Conservation (phyloP, 1,140 invertebrate genomes). For the Ectropis grisescens region DNA sequence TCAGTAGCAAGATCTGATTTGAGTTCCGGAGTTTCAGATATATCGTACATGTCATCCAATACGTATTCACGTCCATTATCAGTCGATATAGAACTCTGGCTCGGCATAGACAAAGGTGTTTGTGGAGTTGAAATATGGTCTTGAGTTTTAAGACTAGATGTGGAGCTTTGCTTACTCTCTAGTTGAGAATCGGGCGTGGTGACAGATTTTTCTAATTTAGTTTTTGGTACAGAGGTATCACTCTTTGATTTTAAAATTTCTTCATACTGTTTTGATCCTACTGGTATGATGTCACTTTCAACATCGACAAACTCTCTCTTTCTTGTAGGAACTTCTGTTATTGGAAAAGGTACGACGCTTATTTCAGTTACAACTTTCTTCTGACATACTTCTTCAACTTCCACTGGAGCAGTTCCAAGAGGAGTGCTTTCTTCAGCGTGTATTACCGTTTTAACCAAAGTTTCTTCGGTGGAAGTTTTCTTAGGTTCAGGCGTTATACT, state of each 20-base stretch:
- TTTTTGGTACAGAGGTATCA: slow-evolving; percentile 60
- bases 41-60: slow-evolving; percentile 71
- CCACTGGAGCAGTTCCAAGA: slow-evolving; percentile 4
- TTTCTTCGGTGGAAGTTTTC: slow-evolving; percentile 18
- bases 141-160: slow-evolving; percentile 62
- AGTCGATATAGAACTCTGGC: slow-evolving; percentile 74
- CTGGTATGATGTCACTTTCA: slow-evolving; percentile 58
- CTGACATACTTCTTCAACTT: slow-evolving; percentile 42
- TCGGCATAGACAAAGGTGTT: slow-evolving; percentile 73
- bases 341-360: slow-evolving; percentile 41
- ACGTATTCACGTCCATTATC: slow-evolving; percentile 76
- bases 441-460: slow-evolving; percentile 24
- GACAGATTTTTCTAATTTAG: slow-evolving; percentile 46
- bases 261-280: slow-evolving; percentile 59
- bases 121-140: slow-evolving; percentile 68
- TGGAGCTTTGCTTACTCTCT: slow-evolving; percentile 58
- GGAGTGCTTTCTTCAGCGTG: slow-evolving; percentile 25
- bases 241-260: slow-evolving; percentile 64
- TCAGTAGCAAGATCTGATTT: slow-evolving; percentile 60
- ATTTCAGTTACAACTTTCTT: slow-evolving; percentile 46
- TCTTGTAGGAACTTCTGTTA: slow-evolving; percentile 42
- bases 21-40: slow-evolving; percentile 71
- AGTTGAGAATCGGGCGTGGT: slow-evolving; percentile 35
- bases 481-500: slow-evolving; percentile 14
- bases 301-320: slow-evolving; percentile 58